Evolutionary conservation across 2,888 invertebrate genomes (phyloP), one percentile per base, ranked within the genome.

Genomic region (Caenorhabditis sp.): DNA sequence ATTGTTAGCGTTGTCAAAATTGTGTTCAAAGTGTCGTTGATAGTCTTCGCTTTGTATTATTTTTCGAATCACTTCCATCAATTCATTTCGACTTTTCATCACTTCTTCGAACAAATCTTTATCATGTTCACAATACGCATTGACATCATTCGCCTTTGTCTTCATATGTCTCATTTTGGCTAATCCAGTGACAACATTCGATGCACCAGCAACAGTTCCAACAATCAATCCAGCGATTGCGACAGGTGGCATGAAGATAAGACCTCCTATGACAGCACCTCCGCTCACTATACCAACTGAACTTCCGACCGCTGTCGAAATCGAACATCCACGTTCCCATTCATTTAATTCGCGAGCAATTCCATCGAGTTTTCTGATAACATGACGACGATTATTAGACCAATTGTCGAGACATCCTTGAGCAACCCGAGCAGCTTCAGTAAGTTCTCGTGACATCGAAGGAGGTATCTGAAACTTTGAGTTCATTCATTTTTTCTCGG

Each of bases 201-300:
- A 55, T 1, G 72, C 70, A 6, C 79, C 79, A 5, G 78, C 79
- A n/a, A 67, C 74, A 10, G 71, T 66, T 43, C 81, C 78, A 10
- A 78, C 81, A 57, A 79, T 65, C 3, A 78, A 58, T 10, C 81
- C 81, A 58, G 66, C 77, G 12, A 79, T 63, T n/a, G 79, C 81
- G 17, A 81, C 69, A 1, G 78, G 76, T 14, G 81, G 81, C 69
- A 72, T 62, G 1, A 81, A 49, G 21, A 78, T 50, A 21, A 81
- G 71, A 31, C 79, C 79, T 12, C 76, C 81, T n/a, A 81, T 78
- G 4, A 77, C 69, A 0, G 76, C 79, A 17, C 66, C 62, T 5
- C 77, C 77, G 23, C 76, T 76, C 8, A 62, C 72, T 14, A 81
- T 51, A 14, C 81, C 81, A 10, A 81, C 76, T 0, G 76, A 59